Evolutionary conservation across 2,113 vertebrate species (phyloP).

Genomic region (Pongo abelii): DNA sequence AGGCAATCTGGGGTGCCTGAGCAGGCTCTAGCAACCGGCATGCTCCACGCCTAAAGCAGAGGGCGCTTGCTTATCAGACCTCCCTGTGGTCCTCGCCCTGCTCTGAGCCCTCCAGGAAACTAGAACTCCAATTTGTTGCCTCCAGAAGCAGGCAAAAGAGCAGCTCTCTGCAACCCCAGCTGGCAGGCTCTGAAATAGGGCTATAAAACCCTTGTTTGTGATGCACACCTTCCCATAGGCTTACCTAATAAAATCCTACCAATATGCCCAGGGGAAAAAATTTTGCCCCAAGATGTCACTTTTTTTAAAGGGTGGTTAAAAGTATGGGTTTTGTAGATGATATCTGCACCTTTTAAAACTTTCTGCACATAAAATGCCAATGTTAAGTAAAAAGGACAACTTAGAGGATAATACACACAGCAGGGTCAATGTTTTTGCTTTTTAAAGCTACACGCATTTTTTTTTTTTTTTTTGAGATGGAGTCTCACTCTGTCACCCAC

Average conservation of each 20-base stretch:
- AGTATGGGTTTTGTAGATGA: background rate
- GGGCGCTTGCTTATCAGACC: background rate
- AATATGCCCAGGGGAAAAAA: background rate
- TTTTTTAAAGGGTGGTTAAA: background rate
- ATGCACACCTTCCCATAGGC: background rate
- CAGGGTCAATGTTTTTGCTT: background rate
- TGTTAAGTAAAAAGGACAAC: background rate
- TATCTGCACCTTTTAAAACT: background rate
- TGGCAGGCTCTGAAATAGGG: accelerated
- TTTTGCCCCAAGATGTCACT: background rate
- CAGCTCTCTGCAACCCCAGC: no score
- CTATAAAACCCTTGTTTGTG: background rate
- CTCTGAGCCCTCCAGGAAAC: background rate
- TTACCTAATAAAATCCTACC: background rate
- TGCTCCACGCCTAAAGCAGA: background rate
- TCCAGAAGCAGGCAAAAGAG: background rate
- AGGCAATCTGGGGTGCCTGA: background rate
- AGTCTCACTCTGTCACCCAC: no score
- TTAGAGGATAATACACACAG: background rate
- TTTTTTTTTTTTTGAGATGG: no score
- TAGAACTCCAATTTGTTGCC: background rate
- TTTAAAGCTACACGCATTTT: background rate
- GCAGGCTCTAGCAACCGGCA: background rate
- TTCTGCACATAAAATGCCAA: background rate
- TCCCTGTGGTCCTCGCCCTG: no score